A percentile compares a stretch with the other conserved stretches of the same genome.
Conservation (phyloP, 2,113 vertebrate genomes). For the Scytalopus superciliaris region DNA sequence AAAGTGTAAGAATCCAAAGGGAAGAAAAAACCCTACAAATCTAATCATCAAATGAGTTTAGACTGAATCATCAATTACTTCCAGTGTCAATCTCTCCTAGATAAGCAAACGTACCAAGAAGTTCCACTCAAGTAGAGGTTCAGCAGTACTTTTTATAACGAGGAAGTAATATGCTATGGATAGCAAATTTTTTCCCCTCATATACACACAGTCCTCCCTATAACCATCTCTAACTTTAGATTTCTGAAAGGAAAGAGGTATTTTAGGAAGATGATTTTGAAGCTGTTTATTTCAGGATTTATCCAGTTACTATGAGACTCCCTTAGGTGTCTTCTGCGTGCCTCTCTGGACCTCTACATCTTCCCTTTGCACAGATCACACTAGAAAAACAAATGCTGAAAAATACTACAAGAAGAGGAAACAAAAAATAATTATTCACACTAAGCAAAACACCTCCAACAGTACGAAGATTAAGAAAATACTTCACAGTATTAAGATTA, state of each 20-base stretch:
- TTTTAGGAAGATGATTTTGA: not conserved
- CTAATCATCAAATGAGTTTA: not conserved
- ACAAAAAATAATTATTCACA: not conserved
- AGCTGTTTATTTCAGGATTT: not conserved
- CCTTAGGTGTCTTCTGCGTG: not conserved
- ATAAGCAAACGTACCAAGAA: not conserved
- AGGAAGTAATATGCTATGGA: not conserved
- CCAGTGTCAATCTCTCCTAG: not conserved
- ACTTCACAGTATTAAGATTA: not conserved
- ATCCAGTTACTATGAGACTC: not conserved
- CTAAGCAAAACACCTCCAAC: not conserved
- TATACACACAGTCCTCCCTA: not conserved
- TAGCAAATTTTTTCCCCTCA: not conserved
- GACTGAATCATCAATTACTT: not conserved
- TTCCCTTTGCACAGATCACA: not conserved
- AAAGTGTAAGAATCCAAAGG: not conserved
- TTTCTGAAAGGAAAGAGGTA: not conserved
- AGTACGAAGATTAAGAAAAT: not conserved
- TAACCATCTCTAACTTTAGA: not conserved
- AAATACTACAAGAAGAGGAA: not conserved
- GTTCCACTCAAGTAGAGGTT: not conserved
- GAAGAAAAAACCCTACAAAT: not conserved
- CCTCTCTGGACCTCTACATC: not conserved
- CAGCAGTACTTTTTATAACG: not conserved
- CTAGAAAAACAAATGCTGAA: not conserved